Base-by-base conservation (phyloP, 2,888 invertebrate genomes). In the Drosophila mayaguana region DNA sequence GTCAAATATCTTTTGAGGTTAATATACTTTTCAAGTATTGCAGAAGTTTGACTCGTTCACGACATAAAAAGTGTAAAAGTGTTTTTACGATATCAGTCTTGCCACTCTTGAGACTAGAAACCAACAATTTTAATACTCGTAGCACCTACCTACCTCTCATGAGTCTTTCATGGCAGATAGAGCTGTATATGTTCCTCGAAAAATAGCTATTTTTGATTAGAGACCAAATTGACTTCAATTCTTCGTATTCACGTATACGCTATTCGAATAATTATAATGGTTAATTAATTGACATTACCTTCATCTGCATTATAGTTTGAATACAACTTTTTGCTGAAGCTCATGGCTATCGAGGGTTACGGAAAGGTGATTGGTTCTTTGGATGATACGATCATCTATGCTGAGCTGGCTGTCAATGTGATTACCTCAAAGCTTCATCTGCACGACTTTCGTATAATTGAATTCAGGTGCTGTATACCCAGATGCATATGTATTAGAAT, bases 311-410 rank as follows among this genome's bases (percentile, higher is more conserved):
- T 84, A 43, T 64, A 92, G 92, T 92, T 92, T 63, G 92, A 92
- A 66, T 92, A 92, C 63, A 91, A 92, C 38, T 92, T 92, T 71
- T 64, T 86, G 48, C 75, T 92, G 2, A 90, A 91, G 63, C 53
- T 92, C 14, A 91, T 92, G 90, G 87, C 91, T 3, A 74, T 92
- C 8, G 90, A 92, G 50, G 91, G 91, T 43, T 83, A 83, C 70
- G 93, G 93, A 40, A 91, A 89, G 73, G 87, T 92, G 4, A 89
- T 90, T 73, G 93, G 93, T 11, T 83, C 88, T 1, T 81, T 92
- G 18, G 90, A 91, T 18, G 88, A 92, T 51, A 91, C 91, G 1
- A 84, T 92, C 43, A 80, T 93, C 12, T 90, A 89, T 75, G 91
- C 90, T 11, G 92, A 92, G 53, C 83, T 93, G 48, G 89, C 91